Evolutionary conservation across 1,140 invertebrate species (phyloP).

Genomic region (Centruroides sculpturatus): DNA sequence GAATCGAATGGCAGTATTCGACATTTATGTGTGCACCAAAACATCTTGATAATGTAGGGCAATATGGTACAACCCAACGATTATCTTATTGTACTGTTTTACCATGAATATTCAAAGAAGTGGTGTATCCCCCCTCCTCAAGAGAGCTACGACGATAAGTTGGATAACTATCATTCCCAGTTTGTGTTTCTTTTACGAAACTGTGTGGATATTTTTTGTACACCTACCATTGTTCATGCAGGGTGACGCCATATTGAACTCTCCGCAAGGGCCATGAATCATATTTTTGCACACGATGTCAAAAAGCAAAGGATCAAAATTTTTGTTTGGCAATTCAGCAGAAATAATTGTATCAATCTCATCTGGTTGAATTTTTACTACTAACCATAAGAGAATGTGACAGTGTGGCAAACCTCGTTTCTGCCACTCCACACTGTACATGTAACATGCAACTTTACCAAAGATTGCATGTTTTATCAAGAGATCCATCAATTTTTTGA

Average conservation of each 20-base stretch:
- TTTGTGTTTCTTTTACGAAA: no score
- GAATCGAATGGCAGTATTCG: not conserved
- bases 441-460: not conserved
- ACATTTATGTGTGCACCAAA: not conserved
- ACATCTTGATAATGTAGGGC: not conserved
- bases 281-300: conserved; percentile 1
- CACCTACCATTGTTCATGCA: not conserved
- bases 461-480: not conserved
- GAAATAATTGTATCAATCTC: conserved; percentile 10
- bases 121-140: not conserved
- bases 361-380: conserved; percentile 6
- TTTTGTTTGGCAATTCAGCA: conserved; percentile 8
- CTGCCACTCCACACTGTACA: conserved; percentile 1
- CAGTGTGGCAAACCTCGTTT: conserved; percentile 13
- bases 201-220: conserved; percentile 7
- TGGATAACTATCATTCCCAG: not conserved
- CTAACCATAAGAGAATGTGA: conserved; percentile 12
- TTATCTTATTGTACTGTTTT: not conserved
- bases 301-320: conserved; percentile 2
- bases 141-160: not conserved
- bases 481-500: no score
- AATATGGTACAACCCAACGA: not conserved
- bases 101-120: no score
- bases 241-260: not conserved
- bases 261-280: no score